Conservation (phyloP, 2,113 vertebrate species). For the Narcine bancroftii region DNA sequence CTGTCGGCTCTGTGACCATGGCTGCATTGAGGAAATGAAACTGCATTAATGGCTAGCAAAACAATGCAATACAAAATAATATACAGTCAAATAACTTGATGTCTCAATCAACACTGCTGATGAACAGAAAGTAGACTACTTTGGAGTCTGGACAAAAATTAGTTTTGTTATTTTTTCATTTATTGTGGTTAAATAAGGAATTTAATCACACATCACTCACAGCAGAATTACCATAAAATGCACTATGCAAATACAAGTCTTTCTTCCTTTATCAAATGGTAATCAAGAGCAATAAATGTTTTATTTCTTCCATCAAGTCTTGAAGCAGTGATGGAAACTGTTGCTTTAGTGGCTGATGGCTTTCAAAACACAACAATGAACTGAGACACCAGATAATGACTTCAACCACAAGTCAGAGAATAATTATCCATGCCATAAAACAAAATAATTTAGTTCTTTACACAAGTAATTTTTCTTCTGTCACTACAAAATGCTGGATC, state of each 20-base stretch:
- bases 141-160: background rate
- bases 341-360: background rate
- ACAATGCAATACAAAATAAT: background rate
- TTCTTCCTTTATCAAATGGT: background rate
- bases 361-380: background rate
- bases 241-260: background rate
- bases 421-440: background rate
- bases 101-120: background rate
- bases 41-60: constrained; percentile 47
- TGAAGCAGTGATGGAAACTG: background rate
- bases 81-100: background rate
- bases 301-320: background rate
- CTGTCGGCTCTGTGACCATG: constrained; percentile 97
- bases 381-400: background rate
- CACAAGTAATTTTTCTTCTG: background rate
- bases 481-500: background rate
- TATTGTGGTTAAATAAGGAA: too few species aligned
- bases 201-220: background rate
- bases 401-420: background rate
- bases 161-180: too few species aligned
- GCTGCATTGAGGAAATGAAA: constrained; percentile 74
- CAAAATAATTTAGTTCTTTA: background rate
- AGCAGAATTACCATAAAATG: background rate
- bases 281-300: background rate
- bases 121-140: background rate